Evolutionary conservation across 2,797 vertebrate species (phyloP), one percentile per base, ranked within the genome.

Genomic region (Mormyrops boulengeri): DNA sequence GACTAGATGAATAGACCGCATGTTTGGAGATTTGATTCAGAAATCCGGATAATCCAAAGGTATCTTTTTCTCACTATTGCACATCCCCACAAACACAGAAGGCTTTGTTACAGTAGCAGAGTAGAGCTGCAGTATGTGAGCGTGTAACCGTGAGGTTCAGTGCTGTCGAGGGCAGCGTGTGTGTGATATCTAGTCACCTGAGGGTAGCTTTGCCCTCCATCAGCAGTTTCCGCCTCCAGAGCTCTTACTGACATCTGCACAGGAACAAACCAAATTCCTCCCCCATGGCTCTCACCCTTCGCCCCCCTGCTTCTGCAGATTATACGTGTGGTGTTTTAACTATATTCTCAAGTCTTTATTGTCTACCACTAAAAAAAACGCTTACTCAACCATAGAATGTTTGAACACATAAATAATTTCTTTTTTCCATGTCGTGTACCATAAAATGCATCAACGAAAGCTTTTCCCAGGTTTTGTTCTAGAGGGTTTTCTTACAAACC

Each of bases 211-310:
- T 89, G 69, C 34, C 89, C 53, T 89, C 38, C 30, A 38, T 89
- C 60, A 88, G 88, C 85, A 60, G 41, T 77, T 85, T 22, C 77
- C 85, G 87, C 88, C 90, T 41, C 30, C 85, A 90, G 88, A 88
- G 80, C 60, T 34, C 4, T 60, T 30, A 57, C 85, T 87, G 86
- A 34, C 53, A 38, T 52, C 86, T 87, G 86, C 14, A 12, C 86
- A 47, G 34, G 30, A 55, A 80, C 53, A 90, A 53, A 82, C 89
- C 84, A 89, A 92, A 91, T 89, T 91, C 89, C 66, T 85, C 84
- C 12, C 60, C 90, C 69, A 38, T 17, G 89, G 52, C 47, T 88
- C 87, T 62, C 88, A 50, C 47, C 55, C 7, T 88, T 88, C 34
- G 38, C 47, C 85, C 11, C 50, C 77, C 88, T 57, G 55, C 90